These are phyloP conservation scores for Neomonachus schauinslandi DNA, from an alignment of 2,113 vertebrate species.

Conservation along the genomic window DNA sequence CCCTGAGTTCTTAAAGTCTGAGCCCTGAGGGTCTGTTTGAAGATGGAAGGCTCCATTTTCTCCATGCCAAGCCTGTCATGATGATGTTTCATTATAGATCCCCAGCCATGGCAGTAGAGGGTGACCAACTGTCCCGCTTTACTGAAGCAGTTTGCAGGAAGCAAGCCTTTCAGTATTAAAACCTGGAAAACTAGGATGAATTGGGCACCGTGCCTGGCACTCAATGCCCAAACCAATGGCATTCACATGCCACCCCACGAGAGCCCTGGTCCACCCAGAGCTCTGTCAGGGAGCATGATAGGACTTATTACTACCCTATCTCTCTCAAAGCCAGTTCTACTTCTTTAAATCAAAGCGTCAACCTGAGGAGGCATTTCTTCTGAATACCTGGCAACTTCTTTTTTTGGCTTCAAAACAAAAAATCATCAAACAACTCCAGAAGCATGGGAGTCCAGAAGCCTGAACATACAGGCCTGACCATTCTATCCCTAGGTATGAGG, in stretches of 20 bases:
- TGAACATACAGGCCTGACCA: background rate
- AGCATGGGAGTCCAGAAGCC: background rate
- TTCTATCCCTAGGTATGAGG: background rate
- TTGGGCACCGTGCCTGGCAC: background rate
- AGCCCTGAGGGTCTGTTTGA: background rate
- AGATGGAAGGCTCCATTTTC: background rate
- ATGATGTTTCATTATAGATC: background rate
- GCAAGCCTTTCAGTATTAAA: background rate
- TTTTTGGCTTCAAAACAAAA: background rate
- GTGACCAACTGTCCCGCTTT: background rate
- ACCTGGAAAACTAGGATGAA: background rate
- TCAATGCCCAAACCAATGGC: background rate
- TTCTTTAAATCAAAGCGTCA: background rate
- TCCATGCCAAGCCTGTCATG: too few relatives aligned
- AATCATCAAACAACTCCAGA: background rate
- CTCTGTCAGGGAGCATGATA: background rate
- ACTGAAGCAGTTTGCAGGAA: background rate
- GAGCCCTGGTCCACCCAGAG: background rate
- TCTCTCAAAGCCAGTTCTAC: background rate
- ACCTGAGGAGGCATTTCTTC: background rate
- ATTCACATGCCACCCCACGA: too few relatives aligned
- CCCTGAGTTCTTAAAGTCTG: background rate
- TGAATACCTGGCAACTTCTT: background rate
- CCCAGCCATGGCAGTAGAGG: background rate
- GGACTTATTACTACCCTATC: background rate